A percentile compares a stretch with the other conserved stretches of the same genome.
These are phyloP conservation scores for Notarius lentiginosus DNA, from an alignment of 2,113 vertebrate genomes.

Conservation along the genomic window DNA sequence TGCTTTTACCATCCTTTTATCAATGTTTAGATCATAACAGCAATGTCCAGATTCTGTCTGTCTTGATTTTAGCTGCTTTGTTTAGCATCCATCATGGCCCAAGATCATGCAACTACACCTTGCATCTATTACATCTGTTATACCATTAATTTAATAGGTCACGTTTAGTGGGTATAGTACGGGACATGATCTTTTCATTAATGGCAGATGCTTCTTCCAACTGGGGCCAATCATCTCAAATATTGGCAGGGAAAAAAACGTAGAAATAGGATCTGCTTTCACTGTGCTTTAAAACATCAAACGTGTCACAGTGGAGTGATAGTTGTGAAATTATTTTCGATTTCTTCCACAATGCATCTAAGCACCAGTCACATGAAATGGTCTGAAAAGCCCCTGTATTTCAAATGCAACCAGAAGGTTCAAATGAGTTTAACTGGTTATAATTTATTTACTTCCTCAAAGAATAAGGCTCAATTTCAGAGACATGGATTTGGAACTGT, in stretches of 20 bases:
- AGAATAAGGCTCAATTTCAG: background rate
- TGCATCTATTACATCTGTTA: constrained; percentile 29
- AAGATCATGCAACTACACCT: constrained; percentile 19
- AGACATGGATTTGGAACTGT: background rate
- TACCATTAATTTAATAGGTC: constrained; percentile 13
- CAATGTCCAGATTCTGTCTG: constrained; percentile 37
- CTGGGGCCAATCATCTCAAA: constrained; percentile 61
- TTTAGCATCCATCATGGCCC: background rate
- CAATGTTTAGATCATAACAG: constrained; percentile 26
- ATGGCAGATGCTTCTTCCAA: constrained; percentile 64
- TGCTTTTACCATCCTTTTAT: constrained; percentile 61
- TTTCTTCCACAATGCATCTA: constrained; percentile 24
- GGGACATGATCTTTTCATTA: constrained; percentile 12
- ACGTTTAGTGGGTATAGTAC: constrained; percentile 11
- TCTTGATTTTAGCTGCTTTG: constrained; percentile 39
- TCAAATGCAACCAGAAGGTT: background rate
- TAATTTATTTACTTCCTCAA: background rate
- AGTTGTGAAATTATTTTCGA: constrained; percentile 29
- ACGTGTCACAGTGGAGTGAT: constrained; percentile 26
- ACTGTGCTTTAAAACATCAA: constrained; percentile 38
- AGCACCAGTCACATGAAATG: constrained; percentile 13
- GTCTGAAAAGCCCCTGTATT: background rate
- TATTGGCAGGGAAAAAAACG: constrained; percentile 21
- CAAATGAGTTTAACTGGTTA: background rate
- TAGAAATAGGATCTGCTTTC: constrained; percentile 22